Evolutionary conservation across 2,797 vertebrate species (phyloP).

Genomic region (Spinus olivaceus): DNA sequence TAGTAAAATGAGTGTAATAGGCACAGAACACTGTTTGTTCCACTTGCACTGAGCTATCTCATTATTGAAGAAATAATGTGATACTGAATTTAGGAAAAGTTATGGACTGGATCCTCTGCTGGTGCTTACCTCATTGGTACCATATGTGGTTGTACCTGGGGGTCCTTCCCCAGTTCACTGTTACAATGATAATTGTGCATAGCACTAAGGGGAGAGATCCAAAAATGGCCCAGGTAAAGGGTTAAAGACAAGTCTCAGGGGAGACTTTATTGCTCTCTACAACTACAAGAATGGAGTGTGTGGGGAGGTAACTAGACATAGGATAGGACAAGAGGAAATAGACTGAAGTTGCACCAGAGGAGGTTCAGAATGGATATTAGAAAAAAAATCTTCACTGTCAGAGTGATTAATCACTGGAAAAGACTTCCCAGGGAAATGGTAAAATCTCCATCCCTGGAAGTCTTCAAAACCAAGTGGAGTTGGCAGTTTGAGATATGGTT

Average conservation of each 20-base stretch:
- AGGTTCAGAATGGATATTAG: not conserved
- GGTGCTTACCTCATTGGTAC: not conserved
- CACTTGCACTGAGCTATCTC: not conserved
- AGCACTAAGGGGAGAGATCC: not conserved
- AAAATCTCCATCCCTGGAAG: not conserved
- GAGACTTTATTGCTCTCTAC: not conserved
- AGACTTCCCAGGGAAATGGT: too few species aligned
- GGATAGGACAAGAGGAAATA: not conserved
- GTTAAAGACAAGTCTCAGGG: not conserved
- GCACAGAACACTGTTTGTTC: not conserved
- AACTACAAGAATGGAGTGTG: not conserved
- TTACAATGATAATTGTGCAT: not conserved
- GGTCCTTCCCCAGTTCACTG: not conserved
- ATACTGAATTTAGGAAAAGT: not conserved
- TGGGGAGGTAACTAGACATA: not conserved
- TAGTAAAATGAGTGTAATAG: not conserved
- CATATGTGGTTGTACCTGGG: not conserved
- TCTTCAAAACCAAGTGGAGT: not conserved
- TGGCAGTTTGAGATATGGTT: accelerated
- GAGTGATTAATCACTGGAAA: not conserved
- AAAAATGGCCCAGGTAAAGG: not conserved
- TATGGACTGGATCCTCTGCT: not conserved
- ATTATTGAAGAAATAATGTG: not conserved
- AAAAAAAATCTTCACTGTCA: not conserved
- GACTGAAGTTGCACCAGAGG: not conserved